A percentile compares a stretch with the other conserved stretches of the same genome.
These are phyloP conservation scores for Bombus vancouverensis DNA, from an alignment of 1,140 invertebrate genomes.

Conservation along the genomic window DNA sequence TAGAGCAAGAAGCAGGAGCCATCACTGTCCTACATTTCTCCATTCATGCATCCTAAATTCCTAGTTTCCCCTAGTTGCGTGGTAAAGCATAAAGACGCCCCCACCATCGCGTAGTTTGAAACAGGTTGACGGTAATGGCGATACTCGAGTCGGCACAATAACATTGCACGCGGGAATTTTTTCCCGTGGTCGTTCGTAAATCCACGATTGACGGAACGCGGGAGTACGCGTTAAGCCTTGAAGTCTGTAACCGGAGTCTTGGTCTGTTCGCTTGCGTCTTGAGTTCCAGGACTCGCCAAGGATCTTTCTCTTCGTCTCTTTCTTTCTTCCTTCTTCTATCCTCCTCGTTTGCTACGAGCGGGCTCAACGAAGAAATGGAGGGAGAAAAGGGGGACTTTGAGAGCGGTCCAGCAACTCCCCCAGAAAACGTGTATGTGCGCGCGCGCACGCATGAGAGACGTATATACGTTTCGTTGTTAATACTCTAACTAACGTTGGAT, in stretches of 20 bases:
- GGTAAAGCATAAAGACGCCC: not conserved
- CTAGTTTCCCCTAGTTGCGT: not conserved
- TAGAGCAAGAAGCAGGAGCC: not conserved
- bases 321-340: not conserved
- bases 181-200: conserved; percentile 19
- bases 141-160: not conserved
- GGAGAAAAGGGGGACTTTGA: conserved; percentile 26
- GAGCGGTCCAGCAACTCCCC: conserved; percentile 65
- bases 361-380: not conserved
- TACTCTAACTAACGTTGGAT: conserved; percentile 36
- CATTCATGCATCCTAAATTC: not conserved
- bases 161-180: conserved; percentile 33
- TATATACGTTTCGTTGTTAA: conserved; percentile 30
- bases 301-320: conserved; percentile 53
- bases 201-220: conserved; percentile 59
- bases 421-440: conserved; percentile 40
- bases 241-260: conserved; percentile 63
- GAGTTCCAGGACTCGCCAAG: conserved; percentile 58
- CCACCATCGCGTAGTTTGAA: not conserved
- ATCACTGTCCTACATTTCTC: conserved; percentile 1
- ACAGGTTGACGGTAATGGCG: conserved; percentile 14
- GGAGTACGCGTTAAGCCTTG: conserved; percentile 57
- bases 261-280: conserved; percentile 53
- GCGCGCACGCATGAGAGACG: conserved; percentile 19
- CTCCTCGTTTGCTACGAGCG: not conserved